Percentiles rank a stretch among this genome's conserved stretches.
These are phyloP conservation scores for Schizothorax lantsangensis DNA, from an alignment of 2,797 vertebrate species.

Conservation along the genomic window DNA sequence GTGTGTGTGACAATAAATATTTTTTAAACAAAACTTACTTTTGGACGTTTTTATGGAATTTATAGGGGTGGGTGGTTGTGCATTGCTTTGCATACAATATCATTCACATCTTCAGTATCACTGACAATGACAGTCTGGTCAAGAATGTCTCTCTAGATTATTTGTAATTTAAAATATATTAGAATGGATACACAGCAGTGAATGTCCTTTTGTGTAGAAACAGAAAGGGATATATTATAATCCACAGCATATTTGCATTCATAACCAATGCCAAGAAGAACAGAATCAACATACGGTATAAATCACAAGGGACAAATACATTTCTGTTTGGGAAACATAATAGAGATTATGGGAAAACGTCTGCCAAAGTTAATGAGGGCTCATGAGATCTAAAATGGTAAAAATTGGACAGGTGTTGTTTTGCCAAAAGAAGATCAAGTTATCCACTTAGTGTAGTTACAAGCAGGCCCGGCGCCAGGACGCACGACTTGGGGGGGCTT, in stretches of 20 bases:
- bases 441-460: not conserved
- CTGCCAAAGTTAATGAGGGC: not conserved
- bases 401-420: not conserved
- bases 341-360: not conserved
- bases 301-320: not conserved
- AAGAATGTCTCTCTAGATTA: not conserved
- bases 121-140: not conserved
- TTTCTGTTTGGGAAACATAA: not conserved
- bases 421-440: not conserved
- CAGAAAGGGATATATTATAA: not conserved
- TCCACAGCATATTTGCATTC: not conserved
- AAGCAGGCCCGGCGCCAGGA: too few species aligned
- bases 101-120: not conserved
- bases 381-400: not conserved
- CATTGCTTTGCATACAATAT: not conserved
- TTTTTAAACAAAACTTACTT: constrained; percentile 57
- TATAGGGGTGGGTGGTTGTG: not conserved
- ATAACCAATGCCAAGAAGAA: constrained; percentile 4
- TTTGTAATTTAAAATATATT: not conserved
- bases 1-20: constrained; percentile 61
- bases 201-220: not conserved
- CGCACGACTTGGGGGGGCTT: too few species aligned
- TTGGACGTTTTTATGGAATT: not conserved
- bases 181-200: not conserved
- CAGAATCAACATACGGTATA: not conserved